These are phyloP conservation scores for Sebastes reedi DNA, from an alignment of 2,797 vertebrate species.

Conservation along the genomic window DNA sequence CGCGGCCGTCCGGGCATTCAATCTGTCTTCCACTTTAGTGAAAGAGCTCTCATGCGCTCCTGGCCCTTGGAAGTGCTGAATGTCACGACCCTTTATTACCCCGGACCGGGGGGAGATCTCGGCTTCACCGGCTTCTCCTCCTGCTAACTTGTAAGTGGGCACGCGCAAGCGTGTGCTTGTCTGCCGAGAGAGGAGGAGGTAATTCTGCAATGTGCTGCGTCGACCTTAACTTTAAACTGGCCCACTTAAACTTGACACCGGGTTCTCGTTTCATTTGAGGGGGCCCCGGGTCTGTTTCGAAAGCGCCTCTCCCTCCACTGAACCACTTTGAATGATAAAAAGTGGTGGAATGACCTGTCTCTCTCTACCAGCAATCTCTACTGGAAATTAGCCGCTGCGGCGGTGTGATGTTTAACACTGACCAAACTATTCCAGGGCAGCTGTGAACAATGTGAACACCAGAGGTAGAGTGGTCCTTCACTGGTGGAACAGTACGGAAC, in stretches of 20 bases:
- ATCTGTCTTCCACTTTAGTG: conserved; percentile 30
- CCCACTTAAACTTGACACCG: conserved; percentile 47
- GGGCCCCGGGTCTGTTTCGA: conserved; percentile 8
- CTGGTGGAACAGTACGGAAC: no score
- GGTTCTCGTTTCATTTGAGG: conserved; percentile 39
- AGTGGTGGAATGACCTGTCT: conserved; percentile 17
- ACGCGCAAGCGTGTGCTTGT: conserved; percentile 5
- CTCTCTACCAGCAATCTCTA: conserved; percentile 5
- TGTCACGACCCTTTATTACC: conserved; percentile 57
- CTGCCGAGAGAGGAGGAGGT: conserved; percentile 44
- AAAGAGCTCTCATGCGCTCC: conserved; percentile 21
- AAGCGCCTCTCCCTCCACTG: conserved; percentile 15
- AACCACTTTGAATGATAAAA: conserved; percentile 1
- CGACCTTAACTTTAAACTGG: conserved; percentile 58
- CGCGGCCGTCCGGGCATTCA: conserved; percentile 5
- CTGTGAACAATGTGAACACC: neutral
- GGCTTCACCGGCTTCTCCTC: neutral
- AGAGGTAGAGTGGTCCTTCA: neutral
- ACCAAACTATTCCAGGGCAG: neutral
- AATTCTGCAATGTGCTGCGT: conserved; percentile 59
- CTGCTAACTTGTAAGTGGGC: conserved; percentile 45
- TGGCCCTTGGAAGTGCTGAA: conserved; percentile 39
- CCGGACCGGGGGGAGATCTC: neutral
- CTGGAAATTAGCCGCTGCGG: conserved; percentile 10
- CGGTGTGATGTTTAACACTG: neutral